Percentiles rank a stretch among this genome's conserved stretches.
Evolutionary conservation across 2,797 vertebrate genomes (phyloP).

Genomic region (Myiotriccus ornatus): DNA sequence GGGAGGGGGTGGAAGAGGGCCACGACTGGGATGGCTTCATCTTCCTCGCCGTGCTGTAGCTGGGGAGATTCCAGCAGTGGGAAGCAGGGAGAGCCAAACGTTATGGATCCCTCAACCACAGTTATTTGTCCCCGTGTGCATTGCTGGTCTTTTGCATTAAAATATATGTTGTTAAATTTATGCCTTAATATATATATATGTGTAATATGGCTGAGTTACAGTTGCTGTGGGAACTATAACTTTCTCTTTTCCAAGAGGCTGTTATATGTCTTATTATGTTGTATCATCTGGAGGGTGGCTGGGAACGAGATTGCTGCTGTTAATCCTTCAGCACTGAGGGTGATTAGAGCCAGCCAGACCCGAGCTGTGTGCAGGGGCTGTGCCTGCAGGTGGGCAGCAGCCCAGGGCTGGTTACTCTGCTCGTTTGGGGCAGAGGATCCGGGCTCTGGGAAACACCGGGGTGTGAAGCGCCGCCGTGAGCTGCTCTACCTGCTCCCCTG

Average conservation of each 20-base stretch:
- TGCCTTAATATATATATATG: conserved; percentile 66
- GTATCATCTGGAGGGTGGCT: conserved; percentile 59
- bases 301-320: conserved; percentile 39
- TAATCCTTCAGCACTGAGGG: conserved; percentile 40
- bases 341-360: neutral
- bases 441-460: neutral
- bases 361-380: neutral
- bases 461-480: rapidly evolving
- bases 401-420: neutral
- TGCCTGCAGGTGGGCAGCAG: neutral
- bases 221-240: conserved; percentile 69
- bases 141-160: conserved; percentile 66
- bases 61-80: neutral
- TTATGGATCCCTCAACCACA: conserved; percentile 62
- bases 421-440: neutral
- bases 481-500: neutral
- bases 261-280: conserved; percentile 56
- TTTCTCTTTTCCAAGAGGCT: conserved; percentile 61
- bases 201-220: conserved; percentile 63
- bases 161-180: conserved; percentile 76
- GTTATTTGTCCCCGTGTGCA: conserved; percentile 39
- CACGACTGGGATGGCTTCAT: neutral
- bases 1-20: neutral
- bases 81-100: neutral
- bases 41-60: rapidly evolving